Conservation (phyloP, 1,140 invertebrate species). For the Hesperophylax magnus region DNA sequence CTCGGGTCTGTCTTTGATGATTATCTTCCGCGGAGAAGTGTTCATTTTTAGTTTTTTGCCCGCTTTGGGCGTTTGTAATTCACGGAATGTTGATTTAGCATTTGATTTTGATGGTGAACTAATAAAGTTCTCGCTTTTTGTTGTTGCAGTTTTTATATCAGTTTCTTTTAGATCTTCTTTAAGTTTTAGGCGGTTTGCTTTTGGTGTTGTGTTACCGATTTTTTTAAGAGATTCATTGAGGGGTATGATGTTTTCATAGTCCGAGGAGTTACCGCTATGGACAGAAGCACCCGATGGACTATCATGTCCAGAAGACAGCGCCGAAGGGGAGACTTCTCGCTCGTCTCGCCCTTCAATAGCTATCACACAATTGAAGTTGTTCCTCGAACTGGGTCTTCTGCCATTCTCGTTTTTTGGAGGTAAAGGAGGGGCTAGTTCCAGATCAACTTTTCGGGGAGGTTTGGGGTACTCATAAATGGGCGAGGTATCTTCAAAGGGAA, state of each 20-base stretch:
- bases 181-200: neutral
- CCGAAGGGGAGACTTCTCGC: constrained; percentile 54
- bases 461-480: constrained; percentile 75
- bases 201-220: neutral
- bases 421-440: constrained; percentile 62
- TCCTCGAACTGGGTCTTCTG: constrained; percentile 72
- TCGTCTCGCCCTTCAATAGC: constrained; percentile 43
- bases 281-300: constrained; percentile 67
- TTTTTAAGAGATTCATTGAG: constrained; percentile 4
- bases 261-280: constrained; percentile 61
- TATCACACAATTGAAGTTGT: constrained; percentile 56
- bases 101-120: constrained; percentile 6
- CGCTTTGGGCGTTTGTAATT: constrained; percentile 54
- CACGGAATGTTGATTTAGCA: constrained; percentile 38
- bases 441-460: constrained; percentile 70
- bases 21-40: constrained; percentile 29
- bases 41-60: constrained; percentile 34
- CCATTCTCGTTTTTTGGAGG: constrained; percentile 76
- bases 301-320: constrained; percentile 49
- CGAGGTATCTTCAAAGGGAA: constrained; percentile 69
- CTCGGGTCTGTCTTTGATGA: constrained; percentile 24
- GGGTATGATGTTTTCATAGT: constrained; percentile 64
- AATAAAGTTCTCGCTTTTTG: neutral
- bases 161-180: neutral
- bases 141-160: neutral